Percentiles rank a stretch among this genome's conserved stretches.
Conservation (phyloP, 2,797 vertebrate genomes). For the Poecilia wingei region DNA sequence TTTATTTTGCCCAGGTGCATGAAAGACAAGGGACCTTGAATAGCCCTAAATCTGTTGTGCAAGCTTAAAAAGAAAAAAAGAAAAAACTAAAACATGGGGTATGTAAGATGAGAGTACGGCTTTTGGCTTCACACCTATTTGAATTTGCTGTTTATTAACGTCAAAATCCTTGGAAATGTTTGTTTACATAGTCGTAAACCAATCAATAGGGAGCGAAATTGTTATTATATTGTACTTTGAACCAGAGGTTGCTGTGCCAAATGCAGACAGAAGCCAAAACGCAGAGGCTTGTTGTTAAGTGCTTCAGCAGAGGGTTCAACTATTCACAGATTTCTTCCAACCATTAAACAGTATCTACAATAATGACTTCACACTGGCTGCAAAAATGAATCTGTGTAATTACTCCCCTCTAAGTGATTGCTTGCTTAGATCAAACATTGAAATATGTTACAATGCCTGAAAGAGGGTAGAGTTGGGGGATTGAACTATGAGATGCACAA, state of each 20-base stretch:
- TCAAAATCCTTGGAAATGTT: constrained; percentile 19
- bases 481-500: constrained; percentile 33
- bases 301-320: constrained; percentile 46
- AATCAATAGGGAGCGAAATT: constrained; percentile 14
- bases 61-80: constrained; percentile 7
- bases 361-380: constrained; percentile 31
- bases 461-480: constrained; percentile 16
- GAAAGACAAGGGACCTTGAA: constrained; percentile 39
- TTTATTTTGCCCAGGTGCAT: constrained; percentile 48
- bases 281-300: constrained; percentile 14
- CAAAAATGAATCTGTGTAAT: constrained; percentile 56
- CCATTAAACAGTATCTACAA: constrained; percentile 35
- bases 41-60: constrained; percentile 33
- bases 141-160: constrained; percentile 4
- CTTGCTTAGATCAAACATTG: constrained; percentile 45
- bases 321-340: constrained; percentile 45
- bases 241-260: constrained; percentile 1
- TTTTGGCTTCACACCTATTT: neutral
- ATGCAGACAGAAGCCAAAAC: constrained; percentile 12
- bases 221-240: constrained; percentile 30
- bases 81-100: constrained; percentile 19
- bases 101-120: neutral
- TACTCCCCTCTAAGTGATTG: constrained; percentile 52
- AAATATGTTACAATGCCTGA: constrained; percentile 26
- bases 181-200: constrained; percentile 4